A percentile compares a stretch with the other conserved stretches of the same genome.
Evolutionary conservation across 2,888 invertebrate species (phyloP).

Genomic region (Ectemnius lituratus): DNA sequence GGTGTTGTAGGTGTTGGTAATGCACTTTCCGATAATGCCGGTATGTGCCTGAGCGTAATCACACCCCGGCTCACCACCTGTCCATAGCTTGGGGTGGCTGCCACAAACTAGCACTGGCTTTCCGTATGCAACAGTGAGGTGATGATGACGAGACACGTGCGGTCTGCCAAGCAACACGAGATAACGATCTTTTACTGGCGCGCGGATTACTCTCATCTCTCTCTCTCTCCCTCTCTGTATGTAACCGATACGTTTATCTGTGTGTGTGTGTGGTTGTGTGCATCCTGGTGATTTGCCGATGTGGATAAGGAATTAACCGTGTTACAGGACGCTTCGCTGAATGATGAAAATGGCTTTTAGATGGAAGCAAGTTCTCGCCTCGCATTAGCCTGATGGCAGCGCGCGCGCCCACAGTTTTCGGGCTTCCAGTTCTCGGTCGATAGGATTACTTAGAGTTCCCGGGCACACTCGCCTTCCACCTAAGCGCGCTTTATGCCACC

Average conservation of each 20-base stretch:
- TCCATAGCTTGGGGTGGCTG: slow-evolving; percentile 19
- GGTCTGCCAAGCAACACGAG: not conserved
- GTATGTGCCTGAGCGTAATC: slow-evolving; percentile 59
- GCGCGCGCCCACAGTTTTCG: too few species aligned
- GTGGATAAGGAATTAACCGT: slow-evolving; percentile 64
- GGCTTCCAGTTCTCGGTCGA: too few species aligned
- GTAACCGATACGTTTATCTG: too few species aligned
- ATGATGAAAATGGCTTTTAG: slow-evolving; percentile 43
- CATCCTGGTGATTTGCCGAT: slow-evolving; percentile 40
- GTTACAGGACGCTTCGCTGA: slow-evolving; percentile 53
- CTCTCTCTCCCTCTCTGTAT: slow-evolving; percentile 34
- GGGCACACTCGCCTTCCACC: too few species aligned
- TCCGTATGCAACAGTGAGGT: slow-evolving; percentile 12
- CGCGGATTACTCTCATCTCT: slow-evolving; percentile 58
- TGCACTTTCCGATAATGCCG: slow-evolving; percentile 71
- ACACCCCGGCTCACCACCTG: slow-evolving; percentile 42
- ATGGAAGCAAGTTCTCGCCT: slow-evolving; percentile 8
- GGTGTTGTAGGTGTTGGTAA: slow-evolving; percentile 59
- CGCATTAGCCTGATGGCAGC: not conserved
- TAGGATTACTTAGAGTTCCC: too few species aligned
- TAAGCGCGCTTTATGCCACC: too few species aligned
- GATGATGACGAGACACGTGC: too few species aligned
- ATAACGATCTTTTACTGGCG: slow-evolving; percentile 17
- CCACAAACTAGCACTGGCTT: slow-evolving; percentile 22
- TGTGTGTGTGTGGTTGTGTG: too few species aligned